phyloP scores from a whole-genome alignment of 2,113 vertebrate species.

The rabbit (Oryctolagus cuniculus) region DNA sequence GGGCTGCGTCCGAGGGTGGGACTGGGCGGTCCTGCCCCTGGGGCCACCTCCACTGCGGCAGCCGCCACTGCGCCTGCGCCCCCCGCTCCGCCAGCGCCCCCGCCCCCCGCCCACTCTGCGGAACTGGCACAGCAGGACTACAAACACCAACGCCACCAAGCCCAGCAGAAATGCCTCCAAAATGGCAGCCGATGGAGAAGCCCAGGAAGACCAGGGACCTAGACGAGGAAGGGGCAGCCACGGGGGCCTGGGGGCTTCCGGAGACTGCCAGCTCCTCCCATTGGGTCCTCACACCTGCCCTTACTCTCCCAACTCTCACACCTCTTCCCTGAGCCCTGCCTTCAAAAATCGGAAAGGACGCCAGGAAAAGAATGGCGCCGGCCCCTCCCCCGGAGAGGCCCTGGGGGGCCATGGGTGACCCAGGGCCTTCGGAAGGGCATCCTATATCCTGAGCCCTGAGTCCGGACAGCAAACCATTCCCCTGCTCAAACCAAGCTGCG shows the following conservation, averaged over 20 bases:
- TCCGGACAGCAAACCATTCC: not conserved
- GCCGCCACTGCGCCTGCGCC: not conserved
- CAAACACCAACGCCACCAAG: constrained; percentile 85
- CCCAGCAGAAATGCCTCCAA: constrained; percentile 74
- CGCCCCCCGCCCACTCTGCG: constrained; percentile 85
- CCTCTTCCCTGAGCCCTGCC: constrained; percentile 4
- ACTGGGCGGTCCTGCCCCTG: constrained; percentile 19
- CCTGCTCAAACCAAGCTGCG: not conserved
- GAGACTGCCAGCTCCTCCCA: not conserved
- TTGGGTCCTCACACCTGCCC: not conserved
- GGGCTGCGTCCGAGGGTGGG: not conserved
- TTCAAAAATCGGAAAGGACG: not conserved
- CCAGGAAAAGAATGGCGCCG: not conserved
- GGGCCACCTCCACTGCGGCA: constrained; percentile 67
- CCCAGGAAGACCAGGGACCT: not conserved
- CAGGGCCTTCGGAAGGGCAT: constrained; percentile 23
- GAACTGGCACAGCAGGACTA: constrained; percentile 86
- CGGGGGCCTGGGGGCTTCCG: not conserved
- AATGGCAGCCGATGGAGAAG: constrained; percentile 63
- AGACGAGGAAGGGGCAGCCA: not conserved
- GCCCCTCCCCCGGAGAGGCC: not conserved
- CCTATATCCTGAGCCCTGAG: not conserved
- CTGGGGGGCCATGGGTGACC: not conserved
- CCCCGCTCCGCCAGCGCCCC: constrained; percentile 58
- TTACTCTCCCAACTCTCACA: not conserved